These are phyloP conservation scores for Cryptus armator DNA, from an alignment of 2,888 invertebrate genomes.

Conservation along the genomic window DNA sequence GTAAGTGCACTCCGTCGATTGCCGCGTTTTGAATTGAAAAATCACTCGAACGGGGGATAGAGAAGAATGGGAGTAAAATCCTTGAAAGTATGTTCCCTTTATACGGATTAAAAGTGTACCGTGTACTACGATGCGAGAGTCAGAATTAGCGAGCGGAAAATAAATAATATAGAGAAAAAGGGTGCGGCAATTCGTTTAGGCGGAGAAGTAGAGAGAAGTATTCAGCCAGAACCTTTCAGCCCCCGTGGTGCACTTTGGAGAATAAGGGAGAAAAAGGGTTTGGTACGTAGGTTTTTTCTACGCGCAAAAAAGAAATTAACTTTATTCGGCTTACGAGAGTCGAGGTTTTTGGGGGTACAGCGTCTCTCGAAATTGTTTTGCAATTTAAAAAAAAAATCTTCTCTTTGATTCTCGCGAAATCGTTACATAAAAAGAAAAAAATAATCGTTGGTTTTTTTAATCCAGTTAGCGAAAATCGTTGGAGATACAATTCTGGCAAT, in stretches of 20 bases:
- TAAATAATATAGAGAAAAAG: slow-evolving; percentile 5
- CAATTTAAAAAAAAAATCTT: too few species aligned
- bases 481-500: too few species aligned
- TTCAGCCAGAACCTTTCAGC: not conserved
- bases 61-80: not conserved
- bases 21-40: slow-evolving; percentile 8
- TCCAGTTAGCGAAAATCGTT: too few species aligned
- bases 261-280: not conserved
- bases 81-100: not conserved
- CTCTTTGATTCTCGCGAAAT: not conserved
- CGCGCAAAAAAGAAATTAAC: too few species aligned
- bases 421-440: too few species aligned
- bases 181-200: not conserved
- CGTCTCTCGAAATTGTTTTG: not conserved
- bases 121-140: not conserved
- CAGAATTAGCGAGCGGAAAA: not conserved
- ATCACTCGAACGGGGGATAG: not conserved
- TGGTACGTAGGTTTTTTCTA: not conserved
- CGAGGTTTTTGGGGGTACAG: too few species aligned
- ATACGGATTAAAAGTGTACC: not conserved
- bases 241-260: not conserved
- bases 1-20: not conserved
- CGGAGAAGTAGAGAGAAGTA: not conserved
- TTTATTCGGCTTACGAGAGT: too few species aligned
- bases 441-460: too few species aligned